Evolutionary conservation across 1,140 invertebrate genomes (phyloP), one percentile per base, ranked within the genome.

Genomic region (Drosophila albomicans): DNA sequence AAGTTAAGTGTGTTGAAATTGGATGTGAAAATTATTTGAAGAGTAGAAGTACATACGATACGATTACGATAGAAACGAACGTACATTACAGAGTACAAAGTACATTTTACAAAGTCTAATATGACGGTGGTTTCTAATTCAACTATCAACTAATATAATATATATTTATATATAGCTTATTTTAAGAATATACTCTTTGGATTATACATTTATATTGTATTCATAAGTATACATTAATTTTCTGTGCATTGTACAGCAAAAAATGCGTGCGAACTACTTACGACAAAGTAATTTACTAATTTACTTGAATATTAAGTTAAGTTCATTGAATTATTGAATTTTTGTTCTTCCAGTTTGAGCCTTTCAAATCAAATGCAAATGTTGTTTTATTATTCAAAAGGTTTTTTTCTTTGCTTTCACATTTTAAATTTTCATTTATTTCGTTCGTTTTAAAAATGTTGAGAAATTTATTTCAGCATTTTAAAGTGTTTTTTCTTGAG

Each of bases 71-170:
- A 32, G 16, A 61, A 74, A 61, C 25, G 43, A 85, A 61, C 64
- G 68, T 72, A 46, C 52, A 63, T 70, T 54, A 70, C 69, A 78
- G 54, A 38, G 41, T 82, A 79, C 61, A 64, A 70, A 81, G 67
- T 87, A 86, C 79, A 82, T 79, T 76, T 81, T 87, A 82, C 78
- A 88, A 86, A 88, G 80, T 88, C 84, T 88, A 88, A 88, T 78
- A 88, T 88, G 84, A 89, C 84, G 84, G 84, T 88, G 84, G 84
- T 88, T 88, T 88, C 85, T 88, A 88, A 89, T 67, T 88, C 78
- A 81, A 84, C 85, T 88, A 84, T 89, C 11, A 65, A 62, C 85
- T 88, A 88, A 78, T 82, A 64, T 74, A 74, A 71, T 56, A 61
- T 13, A 65, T 25, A 3, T 25, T 25, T 49, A 58, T 52, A 25